Evolutionary conservation across 2,888 invertebrate genomes (phyloP).

Genomic region (Anthophora plumipes): DNA sequence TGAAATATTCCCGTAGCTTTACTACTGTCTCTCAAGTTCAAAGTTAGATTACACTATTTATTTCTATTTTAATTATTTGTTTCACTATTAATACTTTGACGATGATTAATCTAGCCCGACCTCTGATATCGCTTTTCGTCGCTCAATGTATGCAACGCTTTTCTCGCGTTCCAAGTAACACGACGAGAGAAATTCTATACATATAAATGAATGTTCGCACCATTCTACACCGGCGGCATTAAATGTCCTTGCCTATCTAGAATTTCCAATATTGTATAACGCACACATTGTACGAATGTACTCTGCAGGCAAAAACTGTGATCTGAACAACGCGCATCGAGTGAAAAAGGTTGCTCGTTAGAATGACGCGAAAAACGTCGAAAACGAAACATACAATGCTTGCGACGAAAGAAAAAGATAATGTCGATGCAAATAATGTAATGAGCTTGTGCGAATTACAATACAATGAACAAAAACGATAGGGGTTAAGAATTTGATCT

Average conservation of each 20-base stretch:
- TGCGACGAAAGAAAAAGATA: background rate
- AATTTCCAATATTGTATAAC: slow-evolving; percentile 58
- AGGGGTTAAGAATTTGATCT: background rate
- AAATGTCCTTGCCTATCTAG: slow-evolving; percentile 41
- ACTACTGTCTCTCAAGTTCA: background rate
- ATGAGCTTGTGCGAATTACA: slow-evolving; percentile 2
- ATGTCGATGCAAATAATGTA: background rate
- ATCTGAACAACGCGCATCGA: background rate
- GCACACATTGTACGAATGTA: slow-evolving; percentile 9
- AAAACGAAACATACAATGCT: slow-evolving; percentile 7
- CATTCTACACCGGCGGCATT: slow-evolving; percentile 34
- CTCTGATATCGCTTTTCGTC: slow-evolving; percentile 12
- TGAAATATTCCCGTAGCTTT: no score
- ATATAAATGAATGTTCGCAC: slow-evolving; percentile 39
- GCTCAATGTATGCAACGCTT: slow-evolving; percentile 41
- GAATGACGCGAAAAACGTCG: slow-evolving; percentile 15
- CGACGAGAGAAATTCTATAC: slow-evolving; percentile 58
- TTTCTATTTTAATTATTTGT: background rate
- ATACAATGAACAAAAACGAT: background rate
- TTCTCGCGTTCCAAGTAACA: slow-evolving; percentile 47
- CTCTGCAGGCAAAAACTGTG: background rate
- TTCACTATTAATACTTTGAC: background rate
- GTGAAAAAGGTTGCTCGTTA: background rate
- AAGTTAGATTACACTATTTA: background rate
- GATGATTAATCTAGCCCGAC: background rate